Base-by-base conservation (phyloP, 2,113 vertebrate species). In the Tyrannus savana region DNA sequence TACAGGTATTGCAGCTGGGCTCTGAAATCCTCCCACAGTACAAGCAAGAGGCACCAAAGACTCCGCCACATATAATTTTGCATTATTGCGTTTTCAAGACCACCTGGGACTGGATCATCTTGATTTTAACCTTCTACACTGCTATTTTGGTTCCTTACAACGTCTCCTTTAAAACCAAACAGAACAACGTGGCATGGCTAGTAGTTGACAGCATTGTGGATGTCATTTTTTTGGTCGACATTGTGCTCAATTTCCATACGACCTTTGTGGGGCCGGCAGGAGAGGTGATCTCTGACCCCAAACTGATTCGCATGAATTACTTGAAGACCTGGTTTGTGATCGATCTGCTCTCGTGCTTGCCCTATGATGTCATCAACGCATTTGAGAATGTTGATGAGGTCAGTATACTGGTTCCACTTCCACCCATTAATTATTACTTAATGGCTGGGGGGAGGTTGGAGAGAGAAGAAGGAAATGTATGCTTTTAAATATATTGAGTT, bases 351-450 rank as follows among this genome's bases (percentile, higher is more conserved):
- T 99, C 99, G 86, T 99, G 99, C 80, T 97, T 99, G 96, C 99
- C 99, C 0, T 99, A 99, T 25, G 99, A 99, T 50, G 99, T 99
- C 98, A 99, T 99, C 98, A 99, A 99, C 84, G 99, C 99, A 50
- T 99, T 99, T 95, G 99, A 99, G 97, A 99, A 99, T 53, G 99
- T 99, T 7, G 99, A 99, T 93, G 99, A 99, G 99, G 99, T 99
- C 95, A 99, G 99, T 98, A 84, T 53, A 62, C 62, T 77, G 85
- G 22, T 85, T 94, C 72, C 62, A 53, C 22, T 91, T 94, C 83
- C 77, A 69, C 10, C 44, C 53, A 18, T 66, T 96, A 71, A 52
- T 97, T 96, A 77, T 88, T 91, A 14, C 24, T 93, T 82, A 44
- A 25, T 89, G 30, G 8, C 0, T 83, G 27, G 17, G 37, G 44